Conservation (phyloP, 2,113 vertebrate genomes). For the Opisthocomus hoazin region DNA sequence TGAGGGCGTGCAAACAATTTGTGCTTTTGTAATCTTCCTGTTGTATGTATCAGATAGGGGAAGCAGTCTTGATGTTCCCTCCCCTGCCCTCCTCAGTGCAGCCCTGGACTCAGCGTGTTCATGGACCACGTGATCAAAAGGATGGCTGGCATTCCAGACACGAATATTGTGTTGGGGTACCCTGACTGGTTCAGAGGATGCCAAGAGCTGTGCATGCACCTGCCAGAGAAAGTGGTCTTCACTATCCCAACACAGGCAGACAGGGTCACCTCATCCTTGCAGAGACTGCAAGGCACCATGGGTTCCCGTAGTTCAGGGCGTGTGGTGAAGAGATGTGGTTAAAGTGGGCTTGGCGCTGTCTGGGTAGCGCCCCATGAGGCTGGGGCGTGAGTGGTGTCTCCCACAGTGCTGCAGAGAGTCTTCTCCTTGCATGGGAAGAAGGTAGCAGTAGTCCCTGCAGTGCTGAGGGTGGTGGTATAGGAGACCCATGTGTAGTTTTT, state of each 20-base stretch:
- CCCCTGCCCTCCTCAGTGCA: neutral
- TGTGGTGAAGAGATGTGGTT: neutral
- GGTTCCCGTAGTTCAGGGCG: neutral
- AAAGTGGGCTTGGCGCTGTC: neutral
- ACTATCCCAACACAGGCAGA: no score
- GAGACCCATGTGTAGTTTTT: neutral
- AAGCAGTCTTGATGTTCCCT: neutral
- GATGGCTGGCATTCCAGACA: neutral
- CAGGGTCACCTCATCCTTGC: neutral
- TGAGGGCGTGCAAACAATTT: accelerated
- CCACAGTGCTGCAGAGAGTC: neutral
- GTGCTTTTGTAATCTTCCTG: neutral
- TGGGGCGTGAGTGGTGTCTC: neutral
- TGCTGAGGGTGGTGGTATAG: neutral
- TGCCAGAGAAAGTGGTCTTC: neutral
- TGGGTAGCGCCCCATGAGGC: neutral
- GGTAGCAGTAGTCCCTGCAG: neutral
- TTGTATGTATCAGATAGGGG: neutral
- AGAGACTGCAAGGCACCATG: neutral
- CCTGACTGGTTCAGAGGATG: neutral
- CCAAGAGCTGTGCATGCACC: neutral
- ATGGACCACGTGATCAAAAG: neutral
- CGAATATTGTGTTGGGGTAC: neutral
- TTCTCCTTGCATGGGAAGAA: neutral
- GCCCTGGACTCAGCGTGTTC: accelerated